phyloP scores from a whole-genome alignment of 1,140 invertebrate genomes.

The Drosophila triauraria region DNA sequence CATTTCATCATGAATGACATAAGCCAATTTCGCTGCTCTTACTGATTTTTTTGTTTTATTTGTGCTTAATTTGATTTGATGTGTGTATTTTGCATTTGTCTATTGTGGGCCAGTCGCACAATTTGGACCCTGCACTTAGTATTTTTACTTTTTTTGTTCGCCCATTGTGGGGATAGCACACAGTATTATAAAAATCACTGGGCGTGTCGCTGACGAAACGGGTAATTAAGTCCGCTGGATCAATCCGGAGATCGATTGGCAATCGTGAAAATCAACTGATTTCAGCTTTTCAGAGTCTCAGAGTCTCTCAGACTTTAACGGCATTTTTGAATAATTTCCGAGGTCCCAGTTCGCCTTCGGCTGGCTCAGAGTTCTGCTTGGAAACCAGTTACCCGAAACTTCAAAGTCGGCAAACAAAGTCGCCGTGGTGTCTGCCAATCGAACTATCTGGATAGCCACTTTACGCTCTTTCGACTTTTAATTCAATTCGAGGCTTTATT shows the following conservation, averaged over 20 bases:
- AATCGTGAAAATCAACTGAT: constrained; percentile 4
- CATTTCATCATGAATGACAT: constrained; percentile 17
- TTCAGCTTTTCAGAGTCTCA: constrained; percentile 4
- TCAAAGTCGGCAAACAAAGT: constrained; percentile 39
- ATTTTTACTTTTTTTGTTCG: constrained; percentile 6
- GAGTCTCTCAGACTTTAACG: constrained; percentile 4
- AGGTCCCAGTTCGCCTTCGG: constrained; percentile 30
- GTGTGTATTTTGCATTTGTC: constrained; percentile 25
- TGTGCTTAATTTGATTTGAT: constrained; percentile 61
- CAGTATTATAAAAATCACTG: constrained; percentile 21
- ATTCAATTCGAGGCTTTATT: constrained; percentile 44
- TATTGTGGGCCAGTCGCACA: constrained; percentile 34
- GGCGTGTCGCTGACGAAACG: constrained; percentile 44
- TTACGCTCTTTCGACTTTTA: constrained; percentile 23
- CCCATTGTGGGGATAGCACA: neutral
- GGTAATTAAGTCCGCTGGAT: constrained; percentile 31
- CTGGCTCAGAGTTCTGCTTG: constrained; percentile 15
- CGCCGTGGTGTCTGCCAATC: constrained; percentile 45
- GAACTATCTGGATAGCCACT: constrained; percentile 34
- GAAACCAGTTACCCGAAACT: constrained; percentile 30
- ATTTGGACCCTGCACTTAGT: constrained; percentile 31
- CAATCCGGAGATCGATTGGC: constrained; percentile 20
- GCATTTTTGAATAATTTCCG: constrained; percentile 43
- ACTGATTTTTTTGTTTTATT: constrained; percentile 35
- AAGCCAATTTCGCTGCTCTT: constrained; percentile 16